Conservation (phyloP, 2,888 invertebrate species). For the Ischnura elegans region DNA sequence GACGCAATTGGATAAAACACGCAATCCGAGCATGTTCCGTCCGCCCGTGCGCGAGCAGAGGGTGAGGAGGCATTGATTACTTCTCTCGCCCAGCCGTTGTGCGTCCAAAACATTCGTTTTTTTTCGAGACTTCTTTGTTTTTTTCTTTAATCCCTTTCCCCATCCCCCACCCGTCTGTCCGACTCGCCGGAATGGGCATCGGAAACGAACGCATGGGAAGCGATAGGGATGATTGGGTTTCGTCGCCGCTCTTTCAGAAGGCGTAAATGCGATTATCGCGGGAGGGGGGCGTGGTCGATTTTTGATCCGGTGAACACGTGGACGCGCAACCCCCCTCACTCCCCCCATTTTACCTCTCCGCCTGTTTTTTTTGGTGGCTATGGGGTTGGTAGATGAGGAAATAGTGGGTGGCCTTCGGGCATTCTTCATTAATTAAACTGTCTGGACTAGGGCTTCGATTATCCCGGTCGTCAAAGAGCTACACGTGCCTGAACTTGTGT, state of each 20-base stretch:
- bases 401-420: background rate
- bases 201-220: background rate
- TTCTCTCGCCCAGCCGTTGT: too few species aligned
- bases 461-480: background rate
- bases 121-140: too few species aligned
- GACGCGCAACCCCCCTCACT: background rate
- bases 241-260: background rate
- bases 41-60: too few species aligned
- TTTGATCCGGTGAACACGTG: background rate
- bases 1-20: too few species aligned
- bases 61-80: too few species aligned
- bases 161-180: too few species aligned
- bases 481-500: background rate
- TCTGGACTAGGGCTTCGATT: background rate
- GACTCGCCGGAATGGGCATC: background rate
- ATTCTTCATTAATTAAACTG: background rate
- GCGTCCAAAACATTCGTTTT: too few species aligned
- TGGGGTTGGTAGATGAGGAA: background rate
- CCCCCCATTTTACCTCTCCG: background rate
- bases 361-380: too few species aligned
- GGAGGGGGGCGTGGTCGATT: background rate
- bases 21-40: too few species aligned
- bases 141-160: too few species aligned
- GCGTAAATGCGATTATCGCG: background rate
- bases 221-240: background rate